These are phyloP conservation scores for Ictalurus furcatus DNA, from an alignment of 2,113 vertebrate species.

Conservation along the genomic window DNA sequence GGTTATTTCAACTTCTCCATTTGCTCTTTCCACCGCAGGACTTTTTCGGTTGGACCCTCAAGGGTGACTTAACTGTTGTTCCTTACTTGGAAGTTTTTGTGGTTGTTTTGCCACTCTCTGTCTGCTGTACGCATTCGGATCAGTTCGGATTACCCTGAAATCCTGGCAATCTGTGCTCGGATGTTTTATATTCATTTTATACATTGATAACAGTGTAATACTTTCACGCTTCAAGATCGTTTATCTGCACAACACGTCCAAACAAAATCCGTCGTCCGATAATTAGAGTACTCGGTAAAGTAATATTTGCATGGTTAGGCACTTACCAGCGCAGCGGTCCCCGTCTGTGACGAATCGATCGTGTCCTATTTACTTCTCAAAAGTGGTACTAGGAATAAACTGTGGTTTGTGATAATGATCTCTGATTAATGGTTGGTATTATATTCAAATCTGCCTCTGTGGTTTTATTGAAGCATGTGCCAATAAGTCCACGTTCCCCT, in stretches of 20 bases:
- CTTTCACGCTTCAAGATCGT: neutral
- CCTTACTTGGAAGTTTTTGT: neutral
- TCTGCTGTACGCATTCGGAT: neutral
- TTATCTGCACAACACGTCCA: too few species aligned
- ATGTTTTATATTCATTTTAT: neutral
- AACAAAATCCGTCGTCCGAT: neutral
- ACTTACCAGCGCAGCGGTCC: neutral
- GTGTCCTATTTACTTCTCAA: constrained; percentile 26
- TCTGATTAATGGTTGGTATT: constrained; percentile 46
- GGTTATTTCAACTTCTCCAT: constrained; percentile 31
- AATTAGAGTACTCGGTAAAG: neutral
- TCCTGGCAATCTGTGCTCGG: neutral
- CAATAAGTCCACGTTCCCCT: constrained; percentile 60
- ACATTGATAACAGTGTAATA: neutral
- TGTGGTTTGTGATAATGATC: constrained; percentile 55
- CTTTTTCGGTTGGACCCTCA: constrained; percentile 16
- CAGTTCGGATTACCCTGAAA: neutral
- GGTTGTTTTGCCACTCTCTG: constrained; percentile 20
- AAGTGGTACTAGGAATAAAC: constrained; percentile 44
- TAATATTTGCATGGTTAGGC: constrained; percentile 14
- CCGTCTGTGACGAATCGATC: constrained; percentile 23
- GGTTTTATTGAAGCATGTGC: constrained; percentile 65
- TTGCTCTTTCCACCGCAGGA: constrained; percentile 7
- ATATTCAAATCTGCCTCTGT: constrained; percentile 63
- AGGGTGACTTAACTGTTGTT: neutral